Evolutionary conservation across 1,140 invertebrate genomes (phyloP).

Genomic region (Caerostris darwini): DNA sequence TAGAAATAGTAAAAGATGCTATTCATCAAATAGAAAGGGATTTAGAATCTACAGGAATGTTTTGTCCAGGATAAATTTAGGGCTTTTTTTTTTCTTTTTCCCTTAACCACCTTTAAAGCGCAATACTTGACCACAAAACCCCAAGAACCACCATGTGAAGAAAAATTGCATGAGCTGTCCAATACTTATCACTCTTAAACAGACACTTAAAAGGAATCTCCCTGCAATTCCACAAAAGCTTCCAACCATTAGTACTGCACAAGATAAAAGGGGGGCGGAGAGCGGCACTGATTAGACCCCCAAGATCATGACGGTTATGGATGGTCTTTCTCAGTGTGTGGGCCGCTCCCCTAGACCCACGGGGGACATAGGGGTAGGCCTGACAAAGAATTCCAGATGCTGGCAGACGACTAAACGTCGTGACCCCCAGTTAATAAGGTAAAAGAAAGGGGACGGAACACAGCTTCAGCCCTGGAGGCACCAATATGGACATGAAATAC

Average conservation of each 20-base stretch:
- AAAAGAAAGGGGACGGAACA: neutral
- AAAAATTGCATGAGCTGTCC: neutral
- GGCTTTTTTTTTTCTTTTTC: too few relatives aligned
- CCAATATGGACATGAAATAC: neutral
- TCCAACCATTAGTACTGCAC: neutral
- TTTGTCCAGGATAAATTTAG: too few relatives aligned
- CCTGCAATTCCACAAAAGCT: neutral
- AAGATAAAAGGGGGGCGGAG: neutral
- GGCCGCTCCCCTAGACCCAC: conserved; percentile 32
- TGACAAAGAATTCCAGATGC: conserved; percentile 50
- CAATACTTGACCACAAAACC: neutral
- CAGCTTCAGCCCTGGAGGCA: neutral
- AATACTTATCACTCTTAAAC: neutral
- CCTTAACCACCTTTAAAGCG: too few relatives aligned
- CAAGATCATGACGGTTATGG: conserved; percentile 37
- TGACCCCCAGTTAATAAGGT: conserved; percentile 29
- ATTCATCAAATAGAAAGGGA: too few relatives aligned
- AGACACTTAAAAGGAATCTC: neutral
- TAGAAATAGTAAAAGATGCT: too few relatives aligned
- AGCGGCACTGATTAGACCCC: conserved; percentile 18
- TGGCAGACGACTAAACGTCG: conserved; percentile 47
- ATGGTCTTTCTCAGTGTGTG: conserved; percentile 50
- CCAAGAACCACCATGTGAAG: neutral
- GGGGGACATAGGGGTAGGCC: neutral
- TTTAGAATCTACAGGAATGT: too few relatives aligned